Evolutionary conservation across 2,888 invertebrate species (phyloP).

Genomic region (Meliscaeva auricollis): DNA sequence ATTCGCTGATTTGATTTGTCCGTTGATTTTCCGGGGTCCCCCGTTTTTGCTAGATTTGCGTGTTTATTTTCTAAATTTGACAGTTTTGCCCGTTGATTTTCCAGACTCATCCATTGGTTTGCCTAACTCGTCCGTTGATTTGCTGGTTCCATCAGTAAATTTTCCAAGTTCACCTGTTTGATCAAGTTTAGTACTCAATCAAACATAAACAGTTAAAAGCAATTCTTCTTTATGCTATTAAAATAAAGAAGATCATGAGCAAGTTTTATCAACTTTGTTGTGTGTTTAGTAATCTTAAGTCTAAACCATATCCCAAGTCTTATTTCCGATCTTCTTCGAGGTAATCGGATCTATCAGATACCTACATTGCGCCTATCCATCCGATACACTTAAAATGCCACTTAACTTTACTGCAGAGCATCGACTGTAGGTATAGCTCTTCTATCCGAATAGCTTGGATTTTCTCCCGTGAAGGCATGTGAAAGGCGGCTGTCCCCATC

Average conservation of each 20-base stretch:
- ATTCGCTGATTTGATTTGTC: no score
- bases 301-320: neutral
- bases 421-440: constrained; percentile 36
- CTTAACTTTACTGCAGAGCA: constrained; percentile 58
- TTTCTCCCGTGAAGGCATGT: constrained; percentile 58
- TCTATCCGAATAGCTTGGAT: constrained; percentile 44
- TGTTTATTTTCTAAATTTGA: no score
- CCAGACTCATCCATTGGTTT: no score
- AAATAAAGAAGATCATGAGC: neutral
- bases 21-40: no score
- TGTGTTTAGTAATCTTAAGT: neutral
- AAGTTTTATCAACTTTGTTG: neutral
- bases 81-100: no score
- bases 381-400: constrained; percentile 62
- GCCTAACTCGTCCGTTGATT: no score
- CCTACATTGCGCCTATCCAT: constrained; percentile 52
- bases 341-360: constrained; percentile 65
- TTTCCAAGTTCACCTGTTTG: no score
- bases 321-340: constrained; percentile 6
- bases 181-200: no score
- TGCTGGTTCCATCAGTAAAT: no score
- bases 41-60: no score
- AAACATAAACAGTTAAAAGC: no score
- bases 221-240: no score
- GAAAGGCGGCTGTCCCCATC: constrained; percentile 1